These are phyloP conservation scores for Elephas maximus DNA, from an alignment of 2,113 vertebrate genomes.

Conservation along the genomic window DNA sequence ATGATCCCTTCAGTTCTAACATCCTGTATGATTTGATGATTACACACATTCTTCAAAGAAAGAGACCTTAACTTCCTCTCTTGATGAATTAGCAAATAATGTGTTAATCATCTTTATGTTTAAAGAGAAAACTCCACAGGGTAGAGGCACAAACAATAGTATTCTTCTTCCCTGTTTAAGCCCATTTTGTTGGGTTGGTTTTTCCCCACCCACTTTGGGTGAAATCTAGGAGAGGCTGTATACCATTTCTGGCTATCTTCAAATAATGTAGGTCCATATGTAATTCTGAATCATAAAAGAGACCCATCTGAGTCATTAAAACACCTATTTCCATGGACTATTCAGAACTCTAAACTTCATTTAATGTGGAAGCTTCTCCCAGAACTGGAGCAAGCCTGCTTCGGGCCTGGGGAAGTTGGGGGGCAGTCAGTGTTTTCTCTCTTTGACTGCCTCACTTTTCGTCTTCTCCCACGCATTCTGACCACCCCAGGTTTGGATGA, in stretches of 20 bases:
- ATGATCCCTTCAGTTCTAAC: background rate
- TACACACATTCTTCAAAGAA: background rate
- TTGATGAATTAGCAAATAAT: background rate
- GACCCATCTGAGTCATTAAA: background rate
- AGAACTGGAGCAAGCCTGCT: too few relatives aligned
- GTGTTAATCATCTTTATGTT: background rate
- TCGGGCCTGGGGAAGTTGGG: too few relatives aligned
- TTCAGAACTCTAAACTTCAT: background rate
- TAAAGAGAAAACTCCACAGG: background rate
- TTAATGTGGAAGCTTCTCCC: background rate
- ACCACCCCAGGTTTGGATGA: background rate
- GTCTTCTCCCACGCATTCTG: background rate
- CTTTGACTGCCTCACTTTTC: background rate
- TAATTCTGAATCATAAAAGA: background rate
- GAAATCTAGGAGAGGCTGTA: too few relatives aligned
- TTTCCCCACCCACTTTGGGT: rapidly evolving
- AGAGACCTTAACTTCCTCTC: background rate
- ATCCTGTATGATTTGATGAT: background rate
- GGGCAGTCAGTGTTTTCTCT: rapidly evolving
- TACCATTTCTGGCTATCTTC: background rate
- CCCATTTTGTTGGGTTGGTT: too few relatives aligned
- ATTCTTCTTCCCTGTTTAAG: background rate
- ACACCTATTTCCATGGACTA: background rate
- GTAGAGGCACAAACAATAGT: rapidly evolving
- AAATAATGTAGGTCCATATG: background rate